Percentiles rank a stretch among this genome's conserved stretches.
Conservation (phyloP, 2,113 vertebrate genomes). For the Sinosuthora webbiana region DNA sequence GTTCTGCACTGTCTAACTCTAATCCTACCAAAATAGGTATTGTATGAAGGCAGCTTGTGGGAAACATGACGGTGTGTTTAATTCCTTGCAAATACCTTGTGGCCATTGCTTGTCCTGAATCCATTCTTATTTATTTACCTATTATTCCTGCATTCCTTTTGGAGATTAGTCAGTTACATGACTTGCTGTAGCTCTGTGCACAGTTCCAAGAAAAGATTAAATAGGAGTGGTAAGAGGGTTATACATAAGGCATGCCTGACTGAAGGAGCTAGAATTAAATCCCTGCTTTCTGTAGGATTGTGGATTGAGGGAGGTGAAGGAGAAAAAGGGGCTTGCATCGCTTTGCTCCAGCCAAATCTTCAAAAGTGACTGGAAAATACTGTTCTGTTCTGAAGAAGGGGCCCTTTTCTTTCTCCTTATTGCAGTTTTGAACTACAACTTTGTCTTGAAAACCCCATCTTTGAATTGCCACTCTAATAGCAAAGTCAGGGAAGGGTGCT, state of each 20-base stretch:
- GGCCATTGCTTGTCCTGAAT: constrained; percentile 2
- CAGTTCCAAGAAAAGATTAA: neutral
- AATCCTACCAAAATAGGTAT: neutral
- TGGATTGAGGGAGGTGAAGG: neutral
- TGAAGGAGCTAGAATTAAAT: neutral
- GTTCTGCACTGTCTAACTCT: neutral
- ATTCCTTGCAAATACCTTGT: neutral
- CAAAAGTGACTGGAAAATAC: neutral
- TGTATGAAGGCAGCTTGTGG: neutral
- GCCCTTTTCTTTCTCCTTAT: neutral
- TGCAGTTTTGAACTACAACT: neutral
- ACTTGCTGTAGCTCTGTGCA: neutral
- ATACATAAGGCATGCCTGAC: neutral
- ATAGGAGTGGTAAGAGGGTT: neutral
- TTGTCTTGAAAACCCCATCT: neutral
- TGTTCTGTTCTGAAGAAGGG: neutral
- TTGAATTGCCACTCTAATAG: neutral
- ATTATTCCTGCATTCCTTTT: constrained; percentile 15
- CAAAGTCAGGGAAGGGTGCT: neutral
- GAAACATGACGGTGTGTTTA: neutral
- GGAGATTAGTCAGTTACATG: constrained; percentile 8
- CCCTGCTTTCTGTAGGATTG: neutral
- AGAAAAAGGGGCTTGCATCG: neutral
- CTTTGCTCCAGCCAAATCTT: neutral
- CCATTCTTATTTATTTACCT: constrained; percentile 16